phyloP scores from a whole-genome alignment of 2,113 vertebrate species.

The Nyctibius bracteatus region DNA sequence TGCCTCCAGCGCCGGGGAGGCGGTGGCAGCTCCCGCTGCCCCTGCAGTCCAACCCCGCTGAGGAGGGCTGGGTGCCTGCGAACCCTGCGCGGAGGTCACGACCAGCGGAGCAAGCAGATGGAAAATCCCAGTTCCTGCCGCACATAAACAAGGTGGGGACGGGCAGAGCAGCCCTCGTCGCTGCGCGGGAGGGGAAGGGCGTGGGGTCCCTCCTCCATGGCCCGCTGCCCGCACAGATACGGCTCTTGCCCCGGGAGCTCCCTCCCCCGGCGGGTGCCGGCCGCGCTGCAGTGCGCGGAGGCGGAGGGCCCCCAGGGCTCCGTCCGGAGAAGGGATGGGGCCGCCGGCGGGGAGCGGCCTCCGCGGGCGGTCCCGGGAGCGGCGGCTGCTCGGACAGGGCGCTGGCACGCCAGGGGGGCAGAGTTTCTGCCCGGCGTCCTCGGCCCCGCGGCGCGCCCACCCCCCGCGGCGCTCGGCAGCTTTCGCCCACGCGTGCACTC shows the following conservation, averaged over 20 bases:
- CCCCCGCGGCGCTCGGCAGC: not conserved
- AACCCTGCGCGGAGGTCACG: not conserved
- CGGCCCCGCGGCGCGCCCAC: not conserved
- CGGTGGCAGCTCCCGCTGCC: not conserved
- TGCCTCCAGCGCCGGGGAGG: not conserved
- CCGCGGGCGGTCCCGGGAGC: not conserved
- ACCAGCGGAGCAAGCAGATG: conserved; percentile 5
- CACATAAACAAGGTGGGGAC: conserved; percentile 46
- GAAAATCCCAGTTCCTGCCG: conserved; percentile 54
- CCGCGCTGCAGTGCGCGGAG: not conserved
- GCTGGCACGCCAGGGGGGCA: not conserved
- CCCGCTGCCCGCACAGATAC: not conserved
- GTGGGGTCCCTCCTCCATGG: conserved; percentile 33
- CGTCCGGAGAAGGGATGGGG: not conserved
- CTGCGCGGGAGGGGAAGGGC: conserved; percentile 14
- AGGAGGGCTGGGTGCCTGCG: not conserved
- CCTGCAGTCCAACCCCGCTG: not conserved
- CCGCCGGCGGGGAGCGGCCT: not conserved
- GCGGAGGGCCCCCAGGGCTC: not conserved
- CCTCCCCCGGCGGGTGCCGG: not conserved
- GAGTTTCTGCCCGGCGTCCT: not conserved
- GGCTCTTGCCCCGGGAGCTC: conserved; percentile 7
- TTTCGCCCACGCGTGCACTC: conserved; percentile 43
- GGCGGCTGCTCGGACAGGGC: not conserved
- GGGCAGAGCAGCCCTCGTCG: not conserved